These are phyloP conservation scores for Syrista parreyssii DNA, from an alignment of 2,888 invertebrate genomes.

Conservation along the genomic window DNA sequence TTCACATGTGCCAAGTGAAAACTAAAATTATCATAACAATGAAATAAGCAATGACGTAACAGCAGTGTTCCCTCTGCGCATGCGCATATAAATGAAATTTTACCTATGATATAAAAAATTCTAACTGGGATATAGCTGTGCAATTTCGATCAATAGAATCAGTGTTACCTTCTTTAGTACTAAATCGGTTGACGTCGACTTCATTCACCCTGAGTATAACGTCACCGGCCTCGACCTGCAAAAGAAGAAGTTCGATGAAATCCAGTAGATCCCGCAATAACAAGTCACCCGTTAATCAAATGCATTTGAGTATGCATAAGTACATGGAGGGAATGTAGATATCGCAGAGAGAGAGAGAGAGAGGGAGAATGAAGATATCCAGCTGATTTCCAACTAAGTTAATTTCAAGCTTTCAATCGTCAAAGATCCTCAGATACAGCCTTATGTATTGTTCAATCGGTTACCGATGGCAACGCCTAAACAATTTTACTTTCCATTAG, in stretches of 20 bases:
- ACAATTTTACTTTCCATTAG: too few relatives aligned
- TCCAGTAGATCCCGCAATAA: background rate
- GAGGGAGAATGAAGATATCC: background rate
- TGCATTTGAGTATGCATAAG: background rate
- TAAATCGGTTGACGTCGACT: constrained; percentile 91
- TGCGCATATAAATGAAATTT: background rate
- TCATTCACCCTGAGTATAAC: constrained; percentile 94
- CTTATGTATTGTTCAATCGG: too few relatives aligned
- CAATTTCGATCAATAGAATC: background rate
- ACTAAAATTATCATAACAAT: too few relatives aligned
- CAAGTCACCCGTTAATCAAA: background rate
- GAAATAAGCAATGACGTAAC: too few relatives aligned
- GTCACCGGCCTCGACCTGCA: constrained; percentile 93
- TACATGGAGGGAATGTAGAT: background rate
- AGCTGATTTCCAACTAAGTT: background rate
- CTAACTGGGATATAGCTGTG: background rate
- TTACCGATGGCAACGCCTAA: too few relatives aligned
- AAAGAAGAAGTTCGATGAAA: constrained; percentile 45
- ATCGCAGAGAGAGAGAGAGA: background rate
- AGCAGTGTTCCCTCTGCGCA: too few relatives aligned
- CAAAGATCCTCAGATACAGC: too few relatives aligned
- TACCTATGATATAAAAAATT: background rate
- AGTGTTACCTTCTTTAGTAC: constrained; percentile 88
- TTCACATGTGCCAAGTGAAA: too few relatives aligned
- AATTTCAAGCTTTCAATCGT: too few relatives aligned